These are phyloP conservation scores for Haliclona indistincta DNA, from an alignment of 37 sponge, comb jelly and placozoan species.

Conservation along the genomic window DNA sequence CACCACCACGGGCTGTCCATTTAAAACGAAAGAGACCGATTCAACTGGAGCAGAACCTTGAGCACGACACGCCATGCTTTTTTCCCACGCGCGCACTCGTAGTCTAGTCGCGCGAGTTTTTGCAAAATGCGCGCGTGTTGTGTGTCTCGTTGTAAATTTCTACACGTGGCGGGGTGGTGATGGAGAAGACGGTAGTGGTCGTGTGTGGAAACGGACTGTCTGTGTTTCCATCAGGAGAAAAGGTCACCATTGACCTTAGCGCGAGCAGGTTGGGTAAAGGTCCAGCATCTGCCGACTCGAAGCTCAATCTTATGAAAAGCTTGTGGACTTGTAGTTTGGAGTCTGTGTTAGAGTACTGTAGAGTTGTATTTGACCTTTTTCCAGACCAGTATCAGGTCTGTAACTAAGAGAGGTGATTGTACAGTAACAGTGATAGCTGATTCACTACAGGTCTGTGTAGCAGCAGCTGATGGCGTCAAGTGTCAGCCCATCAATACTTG, in stretches of 20 bases:
- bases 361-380: slow-evolving; percentile 84
- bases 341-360: slow-evolving; percentile 74
- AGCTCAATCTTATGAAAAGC: slow-evolving; percentile 27
- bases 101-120: no score
- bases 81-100: no score
- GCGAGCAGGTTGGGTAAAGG: neutral
- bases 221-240: slow-evolving; percentile 13
- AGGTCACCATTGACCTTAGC: slow-evolving; percentile 40
- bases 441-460: slow-evolving; percentile 56
- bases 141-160: no score
- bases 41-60: slow-evolving; percentile 13
- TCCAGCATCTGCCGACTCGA: neutral
- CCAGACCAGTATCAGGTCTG: slow-evolving; percentile 71
- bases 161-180: no score
- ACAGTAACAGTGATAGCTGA: neutral
- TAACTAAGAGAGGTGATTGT: neutral
- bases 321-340: slow-evolving; percentile 86
- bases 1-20: slow-evolving; percentile 38
- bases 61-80: no score
- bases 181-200: slow-evolving; percentile 84
- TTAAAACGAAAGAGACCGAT: slow-evolving; percentile 46
- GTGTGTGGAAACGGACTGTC: slow-evolving; percentile 54
- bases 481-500: slow-evolving; percentile 80
- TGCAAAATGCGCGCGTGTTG: no score
- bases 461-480: slow-evolving; percentile 54